Conservation (phyloP, 2,113 vertebrate species). For the Chitala chitala region DNA sequence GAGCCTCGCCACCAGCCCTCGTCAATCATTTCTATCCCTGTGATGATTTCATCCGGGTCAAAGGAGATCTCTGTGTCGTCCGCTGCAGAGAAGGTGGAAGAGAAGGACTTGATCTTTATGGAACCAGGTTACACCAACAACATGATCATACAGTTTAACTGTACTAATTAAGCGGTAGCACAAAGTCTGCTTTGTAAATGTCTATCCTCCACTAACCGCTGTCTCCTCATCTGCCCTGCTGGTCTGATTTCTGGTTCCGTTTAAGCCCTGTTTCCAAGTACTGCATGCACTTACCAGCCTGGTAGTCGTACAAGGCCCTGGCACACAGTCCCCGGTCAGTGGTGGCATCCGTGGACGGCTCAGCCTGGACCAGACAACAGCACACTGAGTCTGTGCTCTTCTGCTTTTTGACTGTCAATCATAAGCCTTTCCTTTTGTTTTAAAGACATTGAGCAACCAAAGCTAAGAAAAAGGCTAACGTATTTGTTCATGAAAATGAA, state of each 20-base stretch:
- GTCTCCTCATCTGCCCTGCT: no score
- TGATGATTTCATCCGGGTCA: slow-evolving; percentile 85
- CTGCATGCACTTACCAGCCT: slow-evolving; percentile 67
- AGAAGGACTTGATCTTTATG: not conserved
- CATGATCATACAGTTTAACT: no score
- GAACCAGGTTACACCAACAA: not conserved
- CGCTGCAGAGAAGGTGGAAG: slow-evolving; percentile 46
- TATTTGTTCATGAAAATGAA: no score
- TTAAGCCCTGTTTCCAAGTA: not conserved
- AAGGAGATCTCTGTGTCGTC: slow-evolving; percentile 88
- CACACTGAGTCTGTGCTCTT: not conserved
- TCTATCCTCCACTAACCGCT: no score
- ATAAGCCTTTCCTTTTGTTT: no score
- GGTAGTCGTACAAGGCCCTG: slow-evolving; percentile 85
- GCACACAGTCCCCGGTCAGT: slow-evolving; percentile 61
- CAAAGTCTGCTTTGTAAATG: no score
- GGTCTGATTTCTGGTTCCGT: no score
- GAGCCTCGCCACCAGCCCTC: slow-evolving; percentile 91
- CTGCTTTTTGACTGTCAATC: no score
- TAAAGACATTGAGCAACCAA: no score
- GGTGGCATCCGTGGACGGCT: not conserved
- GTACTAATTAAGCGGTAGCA: no score
- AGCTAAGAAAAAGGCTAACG: no score
- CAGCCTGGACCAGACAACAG: slow-evolving; percentile 28
- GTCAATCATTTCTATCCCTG: slow-evolving; percentile 80